Base-by-base conservation (phyloP, 1,140 invertebrate genomes). In the Aphaenogaster ashmeadi region DNA sequence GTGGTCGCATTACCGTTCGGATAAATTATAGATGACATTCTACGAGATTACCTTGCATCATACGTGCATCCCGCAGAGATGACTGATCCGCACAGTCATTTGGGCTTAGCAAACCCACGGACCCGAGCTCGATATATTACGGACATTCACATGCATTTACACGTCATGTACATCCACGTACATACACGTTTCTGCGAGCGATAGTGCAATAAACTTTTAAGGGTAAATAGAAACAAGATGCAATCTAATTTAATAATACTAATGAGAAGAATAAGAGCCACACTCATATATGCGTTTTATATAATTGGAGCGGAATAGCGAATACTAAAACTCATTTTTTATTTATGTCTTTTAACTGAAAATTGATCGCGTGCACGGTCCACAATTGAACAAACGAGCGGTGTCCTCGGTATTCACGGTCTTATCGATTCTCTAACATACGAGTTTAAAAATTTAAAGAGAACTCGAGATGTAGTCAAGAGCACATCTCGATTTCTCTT, bases 11-110 rank as follows among this genome's bases (percentile, higher is more conserved):
- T 27, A 27, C 27, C 78, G 85, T 60, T 47, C 41, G 15, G 56
- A 78, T 78, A 58, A 78, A 78, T 78, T 78, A 78, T 77, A 77
- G 54, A 77, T 77, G 74, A 60, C 38, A 38, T 77, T 47, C 54
- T 60, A 77, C 38, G 38, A 60, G 54, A 77, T 77, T 77, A 77
- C 38, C 74, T 77, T 77, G 38, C 15, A 44, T 44, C 36, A 54
- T 41, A 4, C 21, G 44, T 21, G 21, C 21, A 15, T 69, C 21
- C 66, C 44, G n/a, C 21, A 27, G 66, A 21, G 66, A 69, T 69
- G 66, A 69, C 66, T 69, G 66, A 69, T 69, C 66, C 66, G 11
- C 21, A 18, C 11, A 69, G 21, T 69, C 44, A 50, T 69, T 69
- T 69, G 41, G 21, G 21, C 66, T 69, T 44, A 50, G 21, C 13